phyloP scores from a whole-genome alignment of 2,797 vertebrate genomes.

The Leptodactylus fallax region DNA sequence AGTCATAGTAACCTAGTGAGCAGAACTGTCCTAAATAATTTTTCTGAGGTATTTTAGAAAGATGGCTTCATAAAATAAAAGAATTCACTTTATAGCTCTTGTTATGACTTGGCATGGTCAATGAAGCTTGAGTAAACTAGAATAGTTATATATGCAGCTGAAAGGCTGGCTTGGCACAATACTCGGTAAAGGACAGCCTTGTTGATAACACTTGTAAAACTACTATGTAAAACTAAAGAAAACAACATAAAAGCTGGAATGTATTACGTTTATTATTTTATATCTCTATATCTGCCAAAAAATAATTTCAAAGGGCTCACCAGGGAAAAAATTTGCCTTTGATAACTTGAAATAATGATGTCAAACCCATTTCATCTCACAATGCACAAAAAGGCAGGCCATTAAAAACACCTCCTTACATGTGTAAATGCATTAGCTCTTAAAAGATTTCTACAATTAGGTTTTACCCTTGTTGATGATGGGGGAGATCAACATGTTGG shows the following conservation, averaged over 20 bases:
- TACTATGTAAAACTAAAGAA: constrained; percentile 26
- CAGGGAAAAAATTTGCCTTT: constrained; percentile 19
- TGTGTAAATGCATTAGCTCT: constrained; percentile 29
- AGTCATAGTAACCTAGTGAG: neutral
- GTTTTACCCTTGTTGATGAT: constrained; percentile 1
- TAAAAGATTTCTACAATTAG: neutral
- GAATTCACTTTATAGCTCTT: neutral
- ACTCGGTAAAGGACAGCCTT: neutral
- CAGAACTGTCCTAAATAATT: neutral
- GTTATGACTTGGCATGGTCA: neutral
- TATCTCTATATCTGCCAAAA: constrained; percentile 44
- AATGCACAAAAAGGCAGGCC: constrained; percentile 31
- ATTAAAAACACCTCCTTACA: constrained; percentile 29
- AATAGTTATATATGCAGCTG: neutral
- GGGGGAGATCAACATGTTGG: constrained; percentile 26
- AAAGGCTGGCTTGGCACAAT: neutral
- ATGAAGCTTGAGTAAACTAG: neutral
- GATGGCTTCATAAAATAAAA: neutral
- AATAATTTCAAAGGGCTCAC: constrained; percentile 23
- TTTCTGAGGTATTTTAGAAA: neutral
- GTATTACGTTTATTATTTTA: constrained; percentile 33
- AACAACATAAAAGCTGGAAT: constrained; percentile 25
- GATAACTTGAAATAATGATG: constrained; percentile 49
- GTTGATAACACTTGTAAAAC: constrained; percentile 28
- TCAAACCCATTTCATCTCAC: constrained; percentile 31